Conservation (phyloP, 2,797 vertebrate species). For the Xenops minutus region DNA sequence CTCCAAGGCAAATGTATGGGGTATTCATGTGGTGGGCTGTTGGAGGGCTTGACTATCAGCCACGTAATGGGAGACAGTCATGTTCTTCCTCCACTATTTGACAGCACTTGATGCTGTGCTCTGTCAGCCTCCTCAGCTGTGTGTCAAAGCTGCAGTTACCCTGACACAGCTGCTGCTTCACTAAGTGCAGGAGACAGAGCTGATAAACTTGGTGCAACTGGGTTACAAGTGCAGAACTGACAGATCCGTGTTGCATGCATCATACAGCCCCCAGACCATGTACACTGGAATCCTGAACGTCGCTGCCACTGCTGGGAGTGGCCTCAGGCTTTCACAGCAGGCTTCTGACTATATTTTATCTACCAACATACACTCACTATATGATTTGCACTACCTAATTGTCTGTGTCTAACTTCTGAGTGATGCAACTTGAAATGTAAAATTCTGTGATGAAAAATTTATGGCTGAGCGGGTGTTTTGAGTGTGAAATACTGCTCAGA, state of each 20-base stretch:
- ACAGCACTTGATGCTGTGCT: conserved; percentile 40
- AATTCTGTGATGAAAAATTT: not conserved
- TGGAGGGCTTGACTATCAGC: not conserved
- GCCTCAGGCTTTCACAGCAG: not conserved
- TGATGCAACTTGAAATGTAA: not conserved
- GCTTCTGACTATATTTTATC: not conserved
- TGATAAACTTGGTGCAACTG: not conserved
- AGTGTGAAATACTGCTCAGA: not conserved
- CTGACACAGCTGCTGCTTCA: not conserved
- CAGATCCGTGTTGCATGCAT: not conserved
- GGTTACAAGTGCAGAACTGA: not conserved
- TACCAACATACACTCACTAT: accelerated
- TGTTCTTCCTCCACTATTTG: not conserved
- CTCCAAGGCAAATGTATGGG: not conserved
- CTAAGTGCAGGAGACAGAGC: not conserved
- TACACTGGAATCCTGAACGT: not conserved
- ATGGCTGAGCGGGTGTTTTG: not conserved
- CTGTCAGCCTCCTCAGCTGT: not conserved
- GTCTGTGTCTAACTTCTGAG: not conserved
- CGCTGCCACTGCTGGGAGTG: too few species aligned
- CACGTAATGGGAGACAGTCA: not conserved
- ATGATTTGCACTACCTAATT: not conserved
- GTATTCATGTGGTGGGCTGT: not conserved
- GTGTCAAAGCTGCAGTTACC: not conserved
- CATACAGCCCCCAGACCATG: not conserved